Conservation (phyloP, 2,888 invertebrate species). For the Nasonovia ribisnigri region DNA sequence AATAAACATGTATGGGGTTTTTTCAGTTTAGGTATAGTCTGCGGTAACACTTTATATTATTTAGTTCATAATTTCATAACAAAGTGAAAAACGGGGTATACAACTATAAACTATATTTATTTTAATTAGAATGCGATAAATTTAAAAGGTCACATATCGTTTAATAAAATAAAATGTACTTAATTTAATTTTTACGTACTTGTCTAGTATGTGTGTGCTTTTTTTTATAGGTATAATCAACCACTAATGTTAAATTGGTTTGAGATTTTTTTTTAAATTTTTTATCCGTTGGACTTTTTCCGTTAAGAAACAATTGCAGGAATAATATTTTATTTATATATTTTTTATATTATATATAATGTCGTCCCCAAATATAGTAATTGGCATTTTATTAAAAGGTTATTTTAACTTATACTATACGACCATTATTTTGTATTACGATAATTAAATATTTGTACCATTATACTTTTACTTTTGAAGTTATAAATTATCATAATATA, state of each 20-base stretch:
- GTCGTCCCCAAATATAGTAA: no score
- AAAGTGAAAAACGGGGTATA: not conserved
- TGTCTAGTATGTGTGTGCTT: not conserved
- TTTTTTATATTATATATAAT: no score
- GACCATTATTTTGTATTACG: constrained; percentile 7
- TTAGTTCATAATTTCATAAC: not conserved
- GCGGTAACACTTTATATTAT: not conserved
- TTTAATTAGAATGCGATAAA: not conserved
- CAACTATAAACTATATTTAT: not conserved
- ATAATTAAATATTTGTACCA: constrained; percentile 3
- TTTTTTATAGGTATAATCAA: not conserved
- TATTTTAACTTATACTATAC: not conserved
- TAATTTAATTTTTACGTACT: not conserved
- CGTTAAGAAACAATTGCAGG: not conserved
- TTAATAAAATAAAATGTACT: not conserved
- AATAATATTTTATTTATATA: not conserved
- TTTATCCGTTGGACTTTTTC: not conserved
- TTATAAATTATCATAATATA: constrained; percentile 43
- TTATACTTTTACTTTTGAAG: constrained; percentile 13
- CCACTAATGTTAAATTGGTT: not conserved
- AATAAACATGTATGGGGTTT: not conserved
- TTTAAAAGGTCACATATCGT: not conserved
- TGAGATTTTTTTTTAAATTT: not conserved
- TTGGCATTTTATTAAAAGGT: not conserved
- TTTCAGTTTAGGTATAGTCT: not conserved